A percentile compares a stretch with the other conserved stretches of the same genome.
Conservation (phyloP, 2,797 vertebrate genomes). For the Clarias fuscus region DNA sequence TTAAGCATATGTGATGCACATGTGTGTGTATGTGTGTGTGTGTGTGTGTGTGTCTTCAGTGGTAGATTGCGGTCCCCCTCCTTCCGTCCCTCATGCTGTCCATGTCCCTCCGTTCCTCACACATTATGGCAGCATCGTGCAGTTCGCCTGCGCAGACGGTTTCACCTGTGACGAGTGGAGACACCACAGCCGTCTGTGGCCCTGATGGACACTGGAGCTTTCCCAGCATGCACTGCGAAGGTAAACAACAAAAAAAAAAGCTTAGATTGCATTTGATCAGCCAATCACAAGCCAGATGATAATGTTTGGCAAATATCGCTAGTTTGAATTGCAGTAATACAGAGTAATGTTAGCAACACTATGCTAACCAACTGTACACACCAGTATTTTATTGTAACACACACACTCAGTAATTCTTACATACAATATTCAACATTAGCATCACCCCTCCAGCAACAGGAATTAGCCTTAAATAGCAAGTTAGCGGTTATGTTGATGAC, state of each 20-base stretch:
- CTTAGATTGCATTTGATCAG: background rate
- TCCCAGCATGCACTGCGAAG: conserved; percentile 70
- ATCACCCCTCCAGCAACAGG: background rate
- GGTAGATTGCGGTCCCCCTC: conserved; percentile 73
- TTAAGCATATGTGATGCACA: too few species aligned
- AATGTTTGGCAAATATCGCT: background rate
- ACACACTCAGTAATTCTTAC: background rate
- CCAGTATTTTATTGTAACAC: background rate
- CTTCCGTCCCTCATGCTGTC: conserved; percentile 41
- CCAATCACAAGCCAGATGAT: background rate
- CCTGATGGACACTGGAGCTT: conserved; percentile 70
- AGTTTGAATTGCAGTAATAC: background rate
- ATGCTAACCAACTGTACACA: background rate
- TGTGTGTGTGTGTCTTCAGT: conserved; percentile 57
- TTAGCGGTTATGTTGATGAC: background rate
- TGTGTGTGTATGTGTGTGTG: background rate
- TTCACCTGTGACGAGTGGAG: conserved; percentile 69
- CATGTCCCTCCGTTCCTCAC: conserved; percentile 61
- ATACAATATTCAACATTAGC: background rate
- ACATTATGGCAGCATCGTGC: conserved; percentile 62
- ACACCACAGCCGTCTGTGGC: conserved; percentile 67
- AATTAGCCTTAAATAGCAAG: background rate
- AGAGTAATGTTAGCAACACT: background rate
- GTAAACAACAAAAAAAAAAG: conserved; percentile 57
- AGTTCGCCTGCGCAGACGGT: conserved; percentile 69